Base-by-base conservation (phyloP, 2,888 invertebrate genomes). In the Drosophila quinaria region DNA sequence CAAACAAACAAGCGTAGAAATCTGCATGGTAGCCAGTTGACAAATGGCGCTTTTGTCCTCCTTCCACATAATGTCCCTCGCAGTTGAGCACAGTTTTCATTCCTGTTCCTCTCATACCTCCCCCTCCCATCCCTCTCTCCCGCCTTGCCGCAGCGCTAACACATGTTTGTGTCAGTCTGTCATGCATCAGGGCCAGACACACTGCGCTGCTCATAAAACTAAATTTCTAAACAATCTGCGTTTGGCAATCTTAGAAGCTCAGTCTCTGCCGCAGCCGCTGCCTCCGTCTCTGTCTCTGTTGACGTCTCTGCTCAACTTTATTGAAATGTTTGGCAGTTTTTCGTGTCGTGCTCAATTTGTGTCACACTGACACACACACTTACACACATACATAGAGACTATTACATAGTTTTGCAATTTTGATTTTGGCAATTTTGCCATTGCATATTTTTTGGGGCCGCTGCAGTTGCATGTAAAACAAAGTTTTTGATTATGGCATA, bases 171-270 rank as follows among this genome's bases (percentile, higher is more conserved):
- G 75, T 81, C 81, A 75, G 69, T 65, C 31, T 58, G 44, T 47
- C 33, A 37, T 55, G 70, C 70, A 63, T 71, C 73, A 71, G 49
- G 22, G 56, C 46, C 70, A 66, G 52, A 47, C 41, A 49, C 31
- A 25, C 47, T 69, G 71, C 70, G 65, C 61, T 44, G 56, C 87
- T 81, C 80, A 87, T 87, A 85, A 82, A 87, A 82, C 84, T 82
- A 87, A 82, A 85, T 85, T 87, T 85, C 86, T 87, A 85, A 85
- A 85, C 84, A 85, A 87, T 85, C 84, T 85, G 88, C 84, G 88
- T 82, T 86, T 85, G 84, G 84, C 84, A 87, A 85, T 85, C 84
- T 85, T 80, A 61, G 80, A 63, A 50, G 42, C 62, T 44, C 25
- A 52, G 74, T 51, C 66, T 74, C 11, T 17, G 47, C 9, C 37